Base-by-base conservation (phyloP, 2,888 invertebrate genomes). In the Agrochola macilenta region DNA sequence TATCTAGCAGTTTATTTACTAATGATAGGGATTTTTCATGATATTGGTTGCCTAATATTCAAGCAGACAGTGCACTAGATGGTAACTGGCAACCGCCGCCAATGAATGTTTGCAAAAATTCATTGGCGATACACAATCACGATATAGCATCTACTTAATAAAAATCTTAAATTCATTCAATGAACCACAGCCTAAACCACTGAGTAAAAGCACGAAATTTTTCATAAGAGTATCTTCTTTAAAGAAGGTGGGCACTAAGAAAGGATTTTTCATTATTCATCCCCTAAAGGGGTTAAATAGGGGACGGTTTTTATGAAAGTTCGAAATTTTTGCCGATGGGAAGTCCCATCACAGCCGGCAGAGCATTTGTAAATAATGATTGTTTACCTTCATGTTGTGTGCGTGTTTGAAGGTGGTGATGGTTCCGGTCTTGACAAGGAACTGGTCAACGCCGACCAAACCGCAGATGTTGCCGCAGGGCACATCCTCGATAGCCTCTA, bases 401-500 rank as follows among this genome's bases (percentile, higher is more conserved):
- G 99, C 99, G 93, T 99, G 99, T 97, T 99, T 99, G 97, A 97
- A 99, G 57, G 99, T 99, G 89, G 99, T 98, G 95, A 99, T 99
- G 91, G 99, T 99, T 92, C 99, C 99, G 87, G 99, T 99, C 97
- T 99, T 99, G 79, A 99, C 98, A 93, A 99, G 97, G 97, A 99
- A 99, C 97, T 99, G 99, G 97, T 99, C 99, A 71, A 99, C 99
- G 93, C 99, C 99, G 89, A 99, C 99, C 93, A 99, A 97, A 97
- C 99, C 99, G 95, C 99, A 99, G 97, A 99, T 99, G 98, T 99
- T 99, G 92, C 99, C 99, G 88, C 98, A 99, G 81, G 99, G 99
- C 86, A 99, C 99, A 97, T 99, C 99, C 96, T 99, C 99, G 92
- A 99, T 99, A 86, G 99, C 99, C 97, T 99, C 99, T 81, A 99